These are phyloP conservation scores for Yoshiicerus persimilis DNA, from an alignment of 1,140 invertebrate genomes.

Conservation along the genomic window DNA sequence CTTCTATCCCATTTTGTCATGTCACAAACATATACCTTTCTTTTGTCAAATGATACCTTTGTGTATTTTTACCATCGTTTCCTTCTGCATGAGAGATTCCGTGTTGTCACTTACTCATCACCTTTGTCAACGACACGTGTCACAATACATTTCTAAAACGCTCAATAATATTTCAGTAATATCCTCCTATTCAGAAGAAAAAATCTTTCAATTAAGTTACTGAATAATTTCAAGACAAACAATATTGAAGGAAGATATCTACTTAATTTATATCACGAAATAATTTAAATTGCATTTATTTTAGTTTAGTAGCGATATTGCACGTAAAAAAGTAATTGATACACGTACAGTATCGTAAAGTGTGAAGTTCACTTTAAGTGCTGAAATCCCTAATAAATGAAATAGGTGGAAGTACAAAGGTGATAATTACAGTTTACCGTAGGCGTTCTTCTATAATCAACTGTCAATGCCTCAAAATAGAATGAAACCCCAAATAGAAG, in stretches of 20 bases:
- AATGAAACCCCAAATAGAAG: background rate
- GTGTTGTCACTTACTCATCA: background rate
- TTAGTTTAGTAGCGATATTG: too few relatives aligned
- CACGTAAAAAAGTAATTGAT: too few relatives aligned
- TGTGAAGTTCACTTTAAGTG: background rate
- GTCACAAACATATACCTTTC: too few relatives aligned
- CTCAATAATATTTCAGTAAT: background rate
- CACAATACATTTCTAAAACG: background rate
- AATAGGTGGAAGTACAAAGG: constrained; percentile 10
- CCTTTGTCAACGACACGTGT: background rate
- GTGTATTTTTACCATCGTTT: background rate
- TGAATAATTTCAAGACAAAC: too few relatives aligned
- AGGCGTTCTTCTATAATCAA: background rate
- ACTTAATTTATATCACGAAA: too few relatives aligned
- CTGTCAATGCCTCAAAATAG: constrained; percentile 2
- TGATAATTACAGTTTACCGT: constrained; percentile 11
- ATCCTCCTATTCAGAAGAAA: background rate
- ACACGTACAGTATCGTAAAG: too few relatives aligned
- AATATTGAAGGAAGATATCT: too few relatives aligned
- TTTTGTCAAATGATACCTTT: background rate
- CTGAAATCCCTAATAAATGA: background rate
- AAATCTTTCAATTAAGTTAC: too few relatives aligned
- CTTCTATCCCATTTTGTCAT: background rate
- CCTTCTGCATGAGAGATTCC: too few relatives aligned
- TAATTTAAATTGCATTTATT: too few relatives aligned